Evolutionary conservation across 35 echinoderm and acorn worm genomes (phyloP).

Genomic region (Holothuria glaberrima): DNA sequence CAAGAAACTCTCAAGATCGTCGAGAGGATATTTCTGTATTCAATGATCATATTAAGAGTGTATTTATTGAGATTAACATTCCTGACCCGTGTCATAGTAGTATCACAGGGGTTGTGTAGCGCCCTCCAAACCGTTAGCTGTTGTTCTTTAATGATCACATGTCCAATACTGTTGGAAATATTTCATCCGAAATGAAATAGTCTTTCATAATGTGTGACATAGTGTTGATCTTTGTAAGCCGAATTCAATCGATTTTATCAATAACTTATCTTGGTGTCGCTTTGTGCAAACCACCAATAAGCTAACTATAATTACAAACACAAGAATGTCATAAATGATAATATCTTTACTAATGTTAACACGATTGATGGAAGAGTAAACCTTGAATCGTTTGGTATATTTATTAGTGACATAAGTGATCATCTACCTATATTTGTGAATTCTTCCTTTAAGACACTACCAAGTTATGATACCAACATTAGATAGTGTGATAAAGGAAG

Average conservation of each 20-base stretch:
- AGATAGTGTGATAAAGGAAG: no score
- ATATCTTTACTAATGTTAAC: slow-evolving; percentile 18
- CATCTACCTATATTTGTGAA: slow-evolving; percentile 22
- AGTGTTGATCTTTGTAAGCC: slow-evolving; percentile 20
- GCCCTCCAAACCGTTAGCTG: slow-evolving; percentile 22
- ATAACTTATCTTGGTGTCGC: not conserved
- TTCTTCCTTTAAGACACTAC: not conserved
- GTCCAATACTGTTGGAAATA: not conserved
- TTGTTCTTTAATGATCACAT: slow-evolving; percentile 34
- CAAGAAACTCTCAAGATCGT: not conserved
- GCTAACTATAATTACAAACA: slow-evolving; percentile 7
- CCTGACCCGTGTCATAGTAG: slow-evolving; percentile 30
- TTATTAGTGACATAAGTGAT: slow-evolving; percentile 10
- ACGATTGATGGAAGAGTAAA: slow-evolving; percentile 24
- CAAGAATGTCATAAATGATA: not conserved
- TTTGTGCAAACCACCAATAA: not conserved
- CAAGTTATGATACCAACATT: no score
- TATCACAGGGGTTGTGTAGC: slow-evolving; percentile 26
- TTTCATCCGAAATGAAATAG: slow-evolving; percentile 32
- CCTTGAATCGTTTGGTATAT: slow-evolving; percentile 1
- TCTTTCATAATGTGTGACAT: slow-evolving; percentile 27
- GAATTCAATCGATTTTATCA: not conserved
- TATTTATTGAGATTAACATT: slow-evolving; percentile 18
- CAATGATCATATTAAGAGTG: slow-evolving; percentile 23
- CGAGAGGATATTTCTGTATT: slow-evolving; percentile 35